Conservation (phyloP, 2,888 invertebrate genomes). For the Hoplodrina blanda region DNA sequence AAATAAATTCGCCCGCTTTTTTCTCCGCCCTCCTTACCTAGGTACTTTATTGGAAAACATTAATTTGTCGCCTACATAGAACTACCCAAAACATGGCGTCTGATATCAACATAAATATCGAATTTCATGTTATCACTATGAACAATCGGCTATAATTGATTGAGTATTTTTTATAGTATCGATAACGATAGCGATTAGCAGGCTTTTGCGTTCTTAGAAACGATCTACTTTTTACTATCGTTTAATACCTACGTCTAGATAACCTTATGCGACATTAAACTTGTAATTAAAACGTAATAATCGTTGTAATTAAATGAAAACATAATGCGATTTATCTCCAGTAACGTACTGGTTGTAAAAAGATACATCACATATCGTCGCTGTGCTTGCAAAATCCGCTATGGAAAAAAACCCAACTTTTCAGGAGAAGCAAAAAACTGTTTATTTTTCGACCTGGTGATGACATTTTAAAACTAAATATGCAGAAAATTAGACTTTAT, state of each 20-base stretch:
- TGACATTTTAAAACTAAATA: too few relatives aligned
- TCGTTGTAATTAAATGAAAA: slow-evolving; percentile 17
- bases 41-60: background rate
- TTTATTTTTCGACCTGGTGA: too few relatives aligned
- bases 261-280: slow-evolving; percentile 36
- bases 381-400: too few relatives aligned
- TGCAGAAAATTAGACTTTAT: too few relatives aligned
- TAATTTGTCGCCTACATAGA: slow-evolving; percentile 4
- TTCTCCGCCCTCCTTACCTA: background rate
- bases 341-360: background rate
- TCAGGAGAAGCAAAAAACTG: too few relatives aligned
- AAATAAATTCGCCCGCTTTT: too few relatives aligned
- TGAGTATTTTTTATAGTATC: slow-evolving; percentile 44
- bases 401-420: too few relatives aligned
- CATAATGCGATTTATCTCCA: background rate
- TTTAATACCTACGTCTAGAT: slow-evolving; percentile 28
- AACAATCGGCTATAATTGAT: slow-evolving; percentile 52
- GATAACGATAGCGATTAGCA: slow-evolving; percentile 48
- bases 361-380: too few relatives aligned
- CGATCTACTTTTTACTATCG: slow-evolving; percentile 28
- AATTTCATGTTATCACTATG: slow-evolving; percentile 36
- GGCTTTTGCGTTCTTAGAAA: slow-evolving; percentile 38
- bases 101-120: slow-evolving; percentile 18
- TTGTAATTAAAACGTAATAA: slow-evolving; percentile 24
- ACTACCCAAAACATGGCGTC: background rate